Base-by-base conservation (phyloP, 2,888 invertebrate genomes). In the Microctonus brassicae region DNA sequence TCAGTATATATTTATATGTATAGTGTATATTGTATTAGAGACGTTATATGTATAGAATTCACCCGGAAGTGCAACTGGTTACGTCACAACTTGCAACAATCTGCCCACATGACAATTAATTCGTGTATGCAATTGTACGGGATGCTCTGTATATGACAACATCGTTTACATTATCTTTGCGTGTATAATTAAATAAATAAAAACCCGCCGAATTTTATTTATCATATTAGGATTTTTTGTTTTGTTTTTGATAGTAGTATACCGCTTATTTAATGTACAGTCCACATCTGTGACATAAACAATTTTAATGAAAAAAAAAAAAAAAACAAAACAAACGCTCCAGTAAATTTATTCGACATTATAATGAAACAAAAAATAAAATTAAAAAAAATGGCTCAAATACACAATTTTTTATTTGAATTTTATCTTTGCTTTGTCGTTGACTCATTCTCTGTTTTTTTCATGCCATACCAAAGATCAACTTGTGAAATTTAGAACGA, bases 71-170 rank as follows among this genome's bases (percentile, higher is more conserved):
- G 65, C 20, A 13, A 29, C 55, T 65, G 29, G 69, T 75, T 74
- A 66, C 72, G 62, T 69, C 69, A 61, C 36, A 65, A 63, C 64
- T 34, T n/a, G n/a, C n/a, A 55, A 65, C 67, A 47, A 36, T 58
- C 62, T 47, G 63, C 79, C 76, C 76, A 76, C 79, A 74, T 74
- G 72, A 66, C 73, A 77, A 78, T 76, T 78, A 79, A 78, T 79
- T 73, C n/a, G n/a, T 76, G 62, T 47, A n/a, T 75, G 75, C 77
- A 78, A 76, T 78, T 78, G 73, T 67, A 73, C 74, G 70, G 53
- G 57, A 53, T 53, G 53, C 68, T 74, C 63, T 58, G n/a, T 34
- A 72, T 77, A 71, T 75, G 72, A 73, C 76, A 75, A 75, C 75
- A 76, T 70, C 74, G 74, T 68, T 70, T 71, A 34, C n/a, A 69